Conservation (phyloP, 2,888 invertebrate genomes). For the Monoplex corrugatus region DNA sequence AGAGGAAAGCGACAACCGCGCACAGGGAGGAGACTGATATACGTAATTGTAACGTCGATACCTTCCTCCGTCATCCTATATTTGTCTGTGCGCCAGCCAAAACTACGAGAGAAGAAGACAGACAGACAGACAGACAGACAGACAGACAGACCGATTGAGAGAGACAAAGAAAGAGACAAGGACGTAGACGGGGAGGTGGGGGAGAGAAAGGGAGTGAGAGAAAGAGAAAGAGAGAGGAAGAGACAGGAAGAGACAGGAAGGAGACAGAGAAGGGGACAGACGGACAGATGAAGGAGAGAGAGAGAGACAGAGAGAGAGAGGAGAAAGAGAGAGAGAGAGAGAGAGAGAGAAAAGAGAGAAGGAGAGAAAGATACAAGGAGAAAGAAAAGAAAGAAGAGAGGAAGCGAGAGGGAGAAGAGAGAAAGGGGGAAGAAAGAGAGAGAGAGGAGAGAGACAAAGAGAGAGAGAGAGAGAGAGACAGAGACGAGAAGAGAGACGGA, state of each 20-base stretch:
- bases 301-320: neutral
- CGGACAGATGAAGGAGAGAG: neutral
- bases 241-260: neutral
- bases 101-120: constrained; percentile 14
- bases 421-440: too few species aligned
- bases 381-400: neutral
- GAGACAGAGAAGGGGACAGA: neutral
- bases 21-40: too few species aligned
- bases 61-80: too few species aligned
- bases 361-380: neutral
- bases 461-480: neutral
- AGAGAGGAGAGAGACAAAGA: too few species aligned
- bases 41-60: too few species aligned
- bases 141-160: neutral
- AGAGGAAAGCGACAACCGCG: too few species aligned
- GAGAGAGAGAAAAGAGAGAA: neutral
- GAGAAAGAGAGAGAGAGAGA: neutral
- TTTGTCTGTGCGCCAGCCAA: too few species aligned
- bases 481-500: neutral
- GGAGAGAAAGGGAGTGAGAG: neutral
- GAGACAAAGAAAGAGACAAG: neutral
- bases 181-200: neutral
- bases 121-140: neutral
- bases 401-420: neutral
- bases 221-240: neutral